Conservation (phyloP, 2,888 invertebrate species). For the Dryomyza anilis region DNA sequence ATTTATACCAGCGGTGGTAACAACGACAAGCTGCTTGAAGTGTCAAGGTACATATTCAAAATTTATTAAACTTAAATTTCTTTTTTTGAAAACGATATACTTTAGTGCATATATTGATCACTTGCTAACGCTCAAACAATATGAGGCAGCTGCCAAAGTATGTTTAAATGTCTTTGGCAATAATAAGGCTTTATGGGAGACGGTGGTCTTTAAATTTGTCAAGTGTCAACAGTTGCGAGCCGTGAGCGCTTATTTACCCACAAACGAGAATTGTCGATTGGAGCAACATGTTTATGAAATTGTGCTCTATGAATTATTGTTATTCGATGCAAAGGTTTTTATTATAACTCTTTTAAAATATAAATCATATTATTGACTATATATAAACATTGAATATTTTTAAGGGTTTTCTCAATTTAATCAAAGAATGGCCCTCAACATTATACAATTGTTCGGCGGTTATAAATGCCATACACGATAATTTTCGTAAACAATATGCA, state of each 20-base stretch:
- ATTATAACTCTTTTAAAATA: not conserved
- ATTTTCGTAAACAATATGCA: constrained; percentile 75
- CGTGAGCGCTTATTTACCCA: constrained; percentile 80
- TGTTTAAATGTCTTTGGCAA: constrained; percentile 83
- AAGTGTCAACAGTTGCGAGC: constrained; percentile 80
- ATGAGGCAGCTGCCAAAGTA: constrained; percentile 82
- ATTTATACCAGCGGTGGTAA: constrained; percentile 72
- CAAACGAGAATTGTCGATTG: constrained; percentile 72
- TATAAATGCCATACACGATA: constrained; percentile 84
- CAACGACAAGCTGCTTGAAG: constrained; percentile 47
- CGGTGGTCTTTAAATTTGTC: constrained; percentile 88
- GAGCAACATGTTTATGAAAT: constrained; percentile 90
- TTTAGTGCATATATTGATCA: constrained; percentile 81
- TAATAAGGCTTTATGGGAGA: constrained; percentile 87
- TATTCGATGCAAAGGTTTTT: constrained; percentile 69
- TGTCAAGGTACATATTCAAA: constrained; percentile 48
- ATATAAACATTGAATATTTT: constrained; percentile 26
- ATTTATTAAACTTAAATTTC: not conserved
- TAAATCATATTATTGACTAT: not conserved
- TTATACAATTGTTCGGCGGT: constrained; percentile 84
- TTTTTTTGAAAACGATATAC: too few relatives aligned
- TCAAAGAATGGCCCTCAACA: constrained; percentile 86
- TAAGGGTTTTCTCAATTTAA: constrained; percentile 78
- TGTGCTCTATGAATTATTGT: constrained; percentile 90
- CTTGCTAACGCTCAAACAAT: constrained; percentile 72